Conservation (phyloP, 2,888 invertebrate species). For the Anarsia innoxiella region DNA sequence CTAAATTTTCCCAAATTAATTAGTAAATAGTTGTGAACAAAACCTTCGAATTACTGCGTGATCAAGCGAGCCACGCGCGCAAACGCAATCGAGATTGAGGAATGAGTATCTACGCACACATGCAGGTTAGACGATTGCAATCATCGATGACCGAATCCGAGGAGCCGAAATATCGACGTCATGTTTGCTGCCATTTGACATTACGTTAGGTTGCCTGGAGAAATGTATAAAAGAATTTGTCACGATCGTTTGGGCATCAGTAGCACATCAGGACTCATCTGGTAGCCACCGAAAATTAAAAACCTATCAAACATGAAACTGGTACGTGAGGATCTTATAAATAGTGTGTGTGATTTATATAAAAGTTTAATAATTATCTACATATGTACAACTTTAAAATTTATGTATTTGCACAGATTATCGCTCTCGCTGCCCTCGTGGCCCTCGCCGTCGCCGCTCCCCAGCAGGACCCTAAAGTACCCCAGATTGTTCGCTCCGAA, state of each 20-base stretch:
- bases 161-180: constrained; percentile 49
- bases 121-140: constrained; percentile 26
- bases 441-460: constrained; percentile 43
- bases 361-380: no score
- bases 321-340: no score
- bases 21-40: constrained; percentile 39
- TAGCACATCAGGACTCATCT: constrained; percentile 55
- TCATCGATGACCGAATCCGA: constrained; percentile 49
- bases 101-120: not conserved
- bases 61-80: constrained; percentile 24
- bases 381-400: no score
- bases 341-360: no score
- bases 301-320: constrained; percentile 56
- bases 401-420: constrained; percentile 27
- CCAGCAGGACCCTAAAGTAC: constrained; percentile 26
- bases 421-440: constrained; percentile 46
- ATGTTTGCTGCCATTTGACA: constrained; percentile 52
- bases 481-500: constrained; percentile 36
- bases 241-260: constrained; percentile 45
- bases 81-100: constrained; percentile 25
- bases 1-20: constrained; percentile 41
- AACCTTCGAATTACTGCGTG: constrained; percentile 35
- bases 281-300: constrained; percentile 42
- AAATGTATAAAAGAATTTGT: constrained; percentile 67
- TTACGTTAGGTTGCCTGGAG: constrained; percentile 52